Conservation (phyloP, 2,113 vertebrate species). For the Camelus bactrianus region DNA sequence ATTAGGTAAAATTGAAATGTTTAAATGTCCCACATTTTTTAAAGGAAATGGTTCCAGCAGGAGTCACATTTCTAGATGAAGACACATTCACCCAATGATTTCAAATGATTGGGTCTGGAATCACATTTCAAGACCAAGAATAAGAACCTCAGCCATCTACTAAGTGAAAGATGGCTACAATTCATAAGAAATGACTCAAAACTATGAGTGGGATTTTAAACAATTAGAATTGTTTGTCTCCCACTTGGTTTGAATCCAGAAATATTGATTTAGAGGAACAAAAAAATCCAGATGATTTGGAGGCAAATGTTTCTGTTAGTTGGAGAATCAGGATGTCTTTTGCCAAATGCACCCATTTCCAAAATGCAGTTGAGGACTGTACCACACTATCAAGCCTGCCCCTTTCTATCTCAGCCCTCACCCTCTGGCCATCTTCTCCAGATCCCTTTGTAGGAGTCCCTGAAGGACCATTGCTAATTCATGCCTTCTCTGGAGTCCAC, state of each 20-base stretch:
- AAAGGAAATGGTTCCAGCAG: not conserved
- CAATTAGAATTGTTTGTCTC: slow-evolving; percentile 16
- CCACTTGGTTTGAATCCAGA: not conserved
- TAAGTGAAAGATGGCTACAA: slow-evolving; percentile 16
- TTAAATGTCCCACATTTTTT: slow-evolving; percentile 2
- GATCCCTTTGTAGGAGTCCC: not conserved
- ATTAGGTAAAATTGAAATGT: not conserved
- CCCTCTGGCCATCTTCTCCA: not conserved
- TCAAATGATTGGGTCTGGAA: not conserved
- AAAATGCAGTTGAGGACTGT: not conserved
- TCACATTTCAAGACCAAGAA: slow-evolving; percentile 47
- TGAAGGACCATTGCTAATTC: not conserved
- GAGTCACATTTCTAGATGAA: slow-evolving; percentile 44
- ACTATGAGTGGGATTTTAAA: slow-evolving; percentile 45
- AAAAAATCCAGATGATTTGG: not conserved
- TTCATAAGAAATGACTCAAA: slow-evolving; percentile 37
- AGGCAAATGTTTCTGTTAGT: not conserved
- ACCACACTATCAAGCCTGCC: not conserved
- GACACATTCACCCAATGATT: slow-evolving; percentile 7
- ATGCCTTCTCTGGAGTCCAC: not conserved
- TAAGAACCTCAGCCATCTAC: slow-evolving; percentile 32
- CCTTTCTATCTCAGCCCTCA: not conserved
- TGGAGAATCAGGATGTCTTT: slow-evolving; percentile 5
- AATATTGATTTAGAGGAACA: not conserved
- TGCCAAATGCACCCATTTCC: slow-evolving; percentile 30